phyloP scores from a whole-genome alignment of 2,113 vertebrate species.

The Nematolebias whitei region DNA sequence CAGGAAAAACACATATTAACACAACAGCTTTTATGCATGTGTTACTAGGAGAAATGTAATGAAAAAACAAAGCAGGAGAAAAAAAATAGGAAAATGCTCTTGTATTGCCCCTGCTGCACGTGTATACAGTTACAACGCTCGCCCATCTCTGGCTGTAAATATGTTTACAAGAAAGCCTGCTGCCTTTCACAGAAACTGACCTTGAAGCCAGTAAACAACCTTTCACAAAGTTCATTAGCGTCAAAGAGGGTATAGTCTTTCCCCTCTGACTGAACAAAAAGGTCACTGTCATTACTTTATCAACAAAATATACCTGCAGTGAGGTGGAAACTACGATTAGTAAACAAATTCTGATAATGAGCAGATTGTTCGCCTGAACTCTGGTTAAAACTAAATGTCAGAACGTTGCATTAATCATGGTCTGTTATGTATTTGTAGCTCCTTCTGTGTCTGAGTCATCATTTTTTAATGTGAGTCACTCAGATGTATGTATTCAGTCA shows the following conservation, averaged over 20 bases:
- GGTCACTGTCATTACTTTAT: slow-evolving; percentile 47
- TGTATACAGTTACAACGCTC: slow-evolving; percentile 73
- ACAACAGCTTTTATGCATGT: slow-evolving; percentile 36
- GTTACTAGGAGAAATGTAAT: slow-evolving; percentile 48
- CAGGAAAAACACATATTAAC: slow-evolving; percentile 48
- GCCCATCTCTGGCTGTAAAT: slow-evolving; percentile 76
- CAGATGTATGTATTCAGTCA: background rate
- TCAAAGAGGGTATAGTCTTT: slow-evolving; percentile 54
- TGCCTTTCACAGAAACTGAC: slow-evolving; percentile 76
- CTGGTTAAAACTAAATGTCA: background rate
- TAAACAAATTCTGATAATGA: slow-evolving; percentile 25
- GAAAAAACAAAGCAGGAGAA: slow-evolving; percentile 13
- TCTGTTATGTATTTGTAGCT: background rate
- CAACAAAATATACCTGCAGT: slow-evolving; percentile 36
- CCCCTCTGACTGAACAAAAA: slow-evolving; percentile 33
- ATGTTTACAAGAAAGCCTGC: slow-evolving; percentile 74
- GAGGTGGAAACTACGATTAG: slow-evolving; percentile 22
- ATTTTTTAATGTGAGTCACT: slow-evolving; percentile 16
- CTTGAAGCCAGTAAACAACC: slow-evolving; percentile 78
- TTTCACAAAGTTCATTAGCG: slow-evolving; percentile 75
- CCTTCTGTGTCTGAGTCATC: background rate
- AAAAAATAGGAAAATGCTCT: slow-evolving; percentile 27
- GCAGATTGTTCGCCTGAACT: slow-evolving; percentile 2
- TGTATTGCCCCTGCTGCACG: slow-evolving; percentile 56
- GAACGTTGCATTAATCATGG: slow-evolving; percentile 2